Evolutionary conservation across 1,140 invertebrate genomes (phyloP), one percentile per base, ranked within the genome.

Genomic region (Microvelia longipes): DNA sequence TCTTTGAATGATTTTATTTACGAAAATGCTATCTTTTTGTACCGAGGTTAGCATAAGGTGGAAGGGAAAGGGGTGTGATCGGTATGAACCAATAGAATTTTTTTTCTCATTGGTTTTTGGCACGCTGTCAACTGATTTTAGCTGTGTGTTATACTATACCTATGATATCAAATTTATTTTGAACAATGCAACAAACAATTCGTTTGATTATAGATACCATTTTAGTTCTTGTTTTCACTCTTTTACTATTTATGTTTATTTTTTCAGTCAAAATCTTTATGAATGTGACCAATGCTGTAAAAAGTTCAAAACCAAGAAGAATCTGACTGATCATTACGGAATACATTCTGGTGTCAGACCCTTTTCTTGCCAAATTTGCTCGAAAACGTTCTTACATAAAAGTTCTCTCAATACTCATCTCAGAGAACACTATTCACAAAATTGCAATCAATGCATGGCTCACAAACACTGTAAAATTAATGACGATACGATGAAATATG

Each of bases 341-440:
- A 24, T 71, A 62, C 88, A 90, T 74, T 83, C 85, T 0, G 86
- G 89, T 0, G 73, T 50, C 19, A 91, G 90, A 73, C 92, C 92
- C 0, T 95, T 93, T 76, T 85, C 86, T 26, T 96, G 93, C 78
- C 90, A 94, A 68, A 80, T 90, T 11, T 96, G 93, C 76, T 86
- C 88, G 0, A 85, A 92, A 79, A 87, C 88, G 72, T 96, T 96
- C 76, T 88, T 89, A n/a, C 81, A 87, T 75, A 86, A 85, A 67
- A 79, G 77, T 76, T 15, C 73, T 77, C 29, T 79, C 73, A 28
- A 74, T 75, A 0, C 78, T 78, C 70, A 76, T 74, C 68, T 72
- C 70, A 70, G 65, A 30, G 63, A 27, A 28, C 68, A 71, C 50
- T 26, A 30, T 26, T 64, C 66, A 15, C 64, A 70, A 26, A 50